Evolutionary conservation across 2,113 vertebrate species (phyloP).

Genomic region (Gyps fulvus): DNA sequence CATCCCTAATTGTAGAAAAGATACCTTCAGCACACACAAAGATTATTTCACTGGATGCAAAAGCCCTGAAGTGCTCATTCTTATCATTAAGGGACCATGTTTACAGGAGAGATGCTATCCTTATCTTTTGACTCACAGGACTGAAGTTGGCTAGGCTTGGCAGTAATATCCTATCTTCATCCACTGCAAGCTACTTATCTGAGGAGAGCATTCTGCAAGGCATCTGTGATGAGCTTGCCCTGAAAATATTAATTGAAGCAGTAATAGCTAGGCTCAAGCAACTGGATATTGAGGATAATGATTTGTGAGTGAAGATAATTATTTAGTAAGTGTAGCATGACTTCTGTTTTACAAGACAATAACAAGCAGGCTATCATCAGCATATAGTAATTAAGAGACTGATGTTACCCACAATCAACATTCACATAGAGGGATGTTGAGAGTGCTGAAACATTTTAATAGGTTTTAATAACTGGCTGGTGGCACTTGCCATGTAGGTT

Average conservation of each 20-base stretch:
- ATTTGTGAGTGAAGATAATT: neutral
- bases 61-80: neutral
- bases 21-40: neutral
- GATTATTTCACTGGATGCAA: neutral
- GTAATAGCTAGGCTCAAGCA: neutral
- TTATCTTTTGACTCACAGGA: neutral
- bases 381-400: neutral
- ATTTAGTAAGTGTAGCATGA: neutral
- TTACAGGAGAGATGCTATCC: neutral
- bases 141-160: neutral
- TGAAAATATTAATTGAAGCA: neutral
- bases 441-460: neutral
- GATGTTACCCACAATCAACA: neutral
- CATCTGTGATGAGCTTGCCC: neutral
- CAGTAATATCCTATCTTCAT: neutral
- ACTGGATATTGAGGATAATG: neutral
- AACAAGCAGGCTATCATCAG: neutral
- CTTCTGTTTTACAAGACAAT: neutral
- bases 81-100: neutral
- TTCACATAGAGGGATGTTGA: neutral
- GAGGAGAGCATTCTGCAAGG: neutral
- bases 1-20: neutral
- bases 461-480: neutral
- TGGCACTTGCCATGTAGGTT: neutral
- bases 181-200: neutral